Evolutionary conservation across 1,140 invertebrate species (phyloP).

Genomic region (Drosophila kikkawai): DNA sequence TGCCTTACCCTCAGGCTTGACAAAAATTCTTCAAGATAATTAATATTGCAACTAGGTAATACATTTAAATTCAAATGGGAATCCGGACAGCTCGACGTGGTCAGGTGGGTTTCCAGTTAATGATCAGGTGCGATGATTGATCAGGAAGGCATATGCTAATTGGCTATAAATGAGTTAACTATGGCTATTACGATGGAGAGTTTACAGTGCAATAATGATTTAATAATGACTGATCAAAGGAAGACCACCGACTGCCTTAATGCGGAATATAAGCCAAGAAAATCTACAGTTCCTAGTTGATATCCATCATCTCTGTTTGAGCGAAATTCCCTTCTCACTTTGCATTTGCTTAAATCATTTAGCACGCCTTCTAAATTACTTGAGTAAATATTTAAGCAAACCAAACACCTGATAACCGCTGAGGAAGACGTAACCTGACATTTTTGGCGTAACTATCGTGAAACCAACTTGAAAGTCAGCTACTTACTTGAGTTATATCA

Average conservation of each 20-base stretch:
- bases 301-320: not conserved
- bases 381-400: slow-evolving; percentile 32
- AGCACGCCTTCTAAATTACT: slow-evolving; percentile 18
- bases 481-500: not conserved
- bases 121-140: slow-evolving; percentile 33
- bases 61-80: slow-evolving; percentile 22
- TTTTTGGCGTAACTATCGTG: not conserved
- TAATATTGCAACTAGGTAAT: slow-evolving; percentile 37
- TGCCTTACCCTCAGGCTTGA: slow-evolving; percentile 12
- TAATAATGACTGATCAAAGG: slow-evolving; percentile 6
- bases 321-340: slow-evolving; percentile 23
- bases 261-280: not conserved
- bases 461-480: not conserved
- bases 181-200: slow-evolving; percentile 1
- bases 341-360: slow-evolving; percentile 19
- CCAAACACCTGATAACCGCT: slow-evolving; percentile 15
- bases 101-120: slow-evolving; percentile 13
- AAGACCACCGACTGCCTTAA: not conserved
- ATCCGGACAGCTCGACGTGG: slow-evolving; percentile 9
- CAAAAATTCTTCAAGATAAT: slow-evolving; percentile 40
- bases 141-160: slow-evolving; percentile 27
- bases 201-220: not conserved
- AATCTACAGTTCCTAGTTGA: not conserved
- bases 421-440: slow-evolving; percentile 15
- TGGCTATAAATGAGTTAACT: slow-evolving; percentile 5